A percentile compares a stretch with the other conserved stretches of the same genome.
phyloP scores from a whole-genome alignment of 30 jellyfish, hydroid and myxozoan genomes.

The Turritopsis dohrnii region DNA sequence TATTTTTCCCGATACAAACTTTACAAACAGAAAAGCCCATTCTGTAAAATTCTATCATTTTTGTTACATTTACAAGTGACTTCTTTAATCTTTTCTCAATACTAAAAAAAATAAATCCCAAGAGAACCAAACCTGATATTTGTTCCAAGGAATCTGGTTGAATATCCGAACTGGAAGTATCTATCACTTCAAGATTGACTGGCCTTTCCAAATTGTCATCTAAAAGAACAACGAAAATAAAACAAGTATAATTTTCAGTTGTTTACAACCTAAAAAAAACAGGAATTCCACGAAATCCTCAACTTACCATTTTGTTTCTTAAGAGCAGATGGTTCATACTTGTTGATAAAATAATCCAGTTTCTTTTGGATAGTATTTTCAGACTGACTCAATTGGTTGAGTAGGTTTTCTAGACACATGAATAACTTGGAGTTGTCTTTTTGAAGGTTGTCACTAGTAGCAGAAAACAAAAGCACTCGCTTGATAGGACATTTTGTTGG shows the following conservation, averaged over 20 bases:
- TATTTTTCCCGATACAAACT: too few species aligned
- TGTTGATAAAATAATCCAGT: background rate
- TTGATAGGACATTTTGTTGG: background rate
- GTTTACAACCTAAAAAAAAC: background rate
- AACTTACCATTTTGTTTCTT: background rate
- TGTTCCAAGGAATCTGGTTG: background rate
- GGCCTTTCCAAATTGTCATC: background rate
- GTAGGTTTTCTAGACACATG: background rate
- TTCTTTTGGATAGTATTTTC: background rate
- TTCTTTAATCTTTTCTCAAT: too few species aligned
- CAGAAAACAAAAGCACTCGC: too few species aligned
- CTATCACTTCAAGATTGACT: background rate
- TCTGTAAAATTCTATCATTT: too few species aligned
- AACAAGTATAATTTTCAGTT: background rate
- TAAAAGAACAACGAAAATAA: background rate
- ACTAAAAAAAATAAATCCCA: too few species aligned
- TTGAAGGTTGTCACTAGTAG: background rate
- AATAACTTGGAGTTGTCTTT: background rate
- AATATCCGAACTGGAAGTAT: background rate
- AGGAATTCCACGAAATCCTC: background rate
- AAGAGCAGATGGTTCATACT: background rate
- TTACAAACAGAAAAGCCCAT: too few species aligned
- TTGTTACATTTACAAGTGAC: too few species aligned
- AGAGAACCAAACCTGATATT: background rate
- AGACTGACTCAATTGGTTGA: background rate